Conservation (phyloP, 2,797 vertebrate genomes). For the Rhodeus uyekii region DNA sequence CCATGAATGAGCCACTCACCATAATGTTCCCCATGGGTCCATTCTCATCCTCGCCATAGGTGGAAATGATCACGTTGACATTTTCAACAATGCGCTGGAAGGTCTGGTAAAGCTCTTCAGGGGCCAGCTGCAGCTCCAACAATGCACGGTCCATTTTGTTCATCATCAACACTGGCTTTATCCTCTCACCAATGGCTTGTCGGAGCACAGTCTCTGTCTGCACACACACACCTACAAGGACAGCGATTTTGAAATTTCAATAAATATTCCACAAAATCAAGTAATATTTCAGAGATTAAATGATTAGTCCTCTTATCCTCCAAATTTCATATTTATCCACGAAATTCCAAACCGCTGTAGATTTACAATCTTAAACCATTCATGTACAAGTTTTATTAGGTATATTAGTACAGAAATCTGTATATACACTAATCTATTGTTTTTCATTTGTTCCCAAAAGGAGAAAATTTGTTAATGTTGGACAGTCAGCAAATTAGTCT, state of each 20-base stretch:
- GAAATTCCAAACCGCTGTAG: too few relatives aligned
- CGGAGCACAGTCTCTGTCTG: slow-evolving; percentile 96
- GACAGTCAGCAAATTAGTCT: too few relatives aligned
- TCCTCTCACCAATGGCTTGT: slow-evolving; percentile 92
- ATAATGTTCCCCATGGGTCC: slow-evolving; percentile 94
- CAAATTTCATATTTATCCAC: too few relatives aligned
- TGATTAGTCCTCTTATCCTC: too few relatives aligned
- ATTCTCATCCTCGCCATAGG: slow-evolving; percentile 88
- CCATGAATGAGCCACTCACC: slow-evolving; percentile 70
- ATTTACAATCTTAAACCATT: too few relatives aligned
- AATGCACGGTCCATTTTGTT: slow-evolving; percentile 98
- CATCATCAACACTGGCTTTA: slow-evolving; percentile 97
- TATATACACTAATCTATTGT: too few relatives aligned
- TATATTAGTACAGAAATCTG: too few relatives aligned
- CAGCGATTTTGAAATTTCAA: not conserved
- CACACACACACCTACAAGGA: slow-evolving; percentile 85
- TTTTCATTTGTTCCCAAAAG: too few relatives aligned
- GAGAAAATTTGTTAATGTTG: too few relatives aligned
- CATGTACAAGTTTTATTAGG: too few relatives aligned
- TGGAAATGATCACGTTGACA: slow-evolving; percentile 94
- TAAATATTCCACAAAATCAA: not conserved
- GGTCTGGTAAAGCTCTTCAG: slow-evolving; percentile 91
- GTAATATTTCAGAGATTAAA: not conserved
- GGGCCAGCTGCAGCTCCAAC: slow-evolving; percentile 90
- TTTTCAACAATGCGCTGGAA: slow-evolving; percentile 96